These are phyloP conservation scores for Terebella lapidaria DNA, from an alignment of 2,888 invertebrate genomes.

Conservation along the genomic window DNA sequence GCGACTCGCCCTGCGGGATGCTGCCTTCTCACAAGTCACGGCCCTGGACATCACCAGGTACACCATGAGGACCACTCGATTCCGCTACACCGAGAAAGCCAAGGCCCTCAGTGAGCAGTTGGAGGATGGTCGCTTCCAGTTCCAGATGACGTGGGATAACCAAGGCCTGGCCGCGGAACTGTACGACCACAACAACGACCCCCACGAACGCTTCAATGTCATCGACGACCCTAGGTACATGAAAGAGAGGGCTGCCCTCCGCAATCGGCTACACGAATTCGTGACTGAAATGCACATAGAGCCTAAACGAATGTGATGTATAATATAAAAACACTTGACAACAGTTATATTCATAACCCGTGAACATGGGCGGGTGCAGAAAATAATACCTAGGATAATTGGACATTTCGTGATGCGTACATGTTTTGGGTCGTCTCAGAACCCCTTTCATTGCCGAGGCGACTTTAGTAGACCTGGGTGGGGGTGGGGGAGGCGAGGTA, in stretches of 20 bases:
- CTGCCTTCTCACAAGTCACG: slow-evolving; percentile 2
- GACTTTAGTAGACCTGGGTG: too few species aligned
- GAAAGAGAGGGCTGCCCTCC: not conserved
- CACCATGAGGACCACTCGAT: slow-evolving; percentile 5
- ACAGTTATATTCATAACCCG: too few species aligned
- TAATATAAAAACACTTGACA: too few species aligned
- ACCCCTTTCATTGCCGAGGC: too few species aligned
- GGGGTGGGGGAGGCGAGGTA: too few species aligned
- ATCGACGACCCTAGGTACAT: slow-evolving; percentile 32
- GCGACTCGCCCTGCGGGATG: not conserved
- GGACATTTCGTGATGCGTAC: too few species aligned
- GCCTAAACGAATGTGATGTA: not conserved
- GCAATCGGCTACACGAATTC: not conserved
- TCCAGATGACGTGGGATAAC: not conserved
- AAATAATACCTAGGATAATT: too few species aligned
- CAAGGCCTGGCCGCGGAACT: slow-evolving; percentile 60
- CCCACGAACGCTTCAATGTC: slow-evolving; percentile 66
- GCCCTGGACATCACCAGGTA: slow-evolving; percentile 53
- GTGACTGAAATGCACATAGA: not conserved
- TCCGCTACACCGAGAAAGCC: slow-evolving; percentile 8
- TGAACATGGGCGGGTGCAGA: too few species aligned
- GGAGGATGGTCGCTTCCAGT: slow-evolving; percentile 64
- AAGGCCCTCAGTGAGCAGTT: not conserved
- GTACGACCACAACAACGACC: slow-evolving; percentile 70
- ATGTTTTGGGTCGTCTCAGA: too few species aligned